Evolutionary conservation across 2,888 invertebrate species (phyloP).

Genomic region (Andrena dorsata): DNA sequence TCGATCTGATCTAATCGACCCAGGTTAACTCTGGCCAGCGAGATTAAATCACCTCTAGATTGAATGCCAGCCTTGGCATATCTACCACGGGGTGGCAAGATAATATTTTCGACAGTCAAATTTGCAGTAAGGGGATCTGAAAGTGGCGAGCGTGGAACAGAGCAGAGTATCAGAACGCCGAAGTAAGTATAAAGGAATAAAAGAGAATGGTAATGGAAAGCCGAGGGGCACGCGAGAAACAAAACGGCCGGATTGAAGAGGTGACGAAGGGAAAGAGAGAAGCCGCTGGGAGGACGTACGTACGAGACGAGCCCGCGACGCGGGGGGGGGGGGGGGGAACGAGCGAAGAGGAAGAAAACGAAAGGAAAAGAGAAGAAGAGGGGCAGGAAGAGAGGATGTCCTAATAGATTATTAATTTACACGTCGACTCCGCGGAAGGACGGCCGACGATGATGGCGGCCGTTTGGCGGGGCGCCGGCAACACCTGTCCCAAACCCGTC

Average conservation of each 20-base stretch:
- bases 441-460: constrained; percentile 68
- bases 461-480: constrained; percentile 57
- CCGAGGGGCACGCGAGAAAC: constrained; percentile 35
- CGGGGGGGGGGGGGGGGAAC: constrained; percentile 35
- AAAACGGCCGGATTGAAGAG: not conserved
- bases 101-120: constrained; percentile 19
- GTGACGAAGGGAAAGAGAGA: not conserved
- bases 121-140: not conserved
- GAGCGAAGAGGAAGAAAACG: not conserved
- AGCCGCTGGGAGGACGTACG: not conserved
- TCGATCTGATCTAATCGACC: constrained; percentile 36
- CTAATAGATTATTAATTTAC: constrained; percentile 84
- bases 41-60: constrained; percentile 35
- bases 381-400: constrained; percentile 57
- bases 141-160: not conserved
- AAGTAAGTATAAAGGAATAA: not conserved
- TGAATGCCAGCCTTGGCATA: not conserved
- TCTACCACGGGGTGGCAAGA: not conserved
- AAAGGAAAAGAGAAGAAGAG: constrained; percentile 6
- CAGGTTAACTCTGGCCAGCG: constrained; percentile 12
- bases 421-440: constrained; percentile 72
- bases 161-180: not conserved
- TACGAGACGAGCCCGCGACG: constrained; percentile 7
- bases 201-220: constrained; percentile 11
- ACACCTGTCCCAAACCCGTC: constrained; percentile 83